Evolutionary conservation across 35 echinoderm and acorn worm species (phyloP).

Genomic region (Heliocidaris erythrogramma): DNA sequence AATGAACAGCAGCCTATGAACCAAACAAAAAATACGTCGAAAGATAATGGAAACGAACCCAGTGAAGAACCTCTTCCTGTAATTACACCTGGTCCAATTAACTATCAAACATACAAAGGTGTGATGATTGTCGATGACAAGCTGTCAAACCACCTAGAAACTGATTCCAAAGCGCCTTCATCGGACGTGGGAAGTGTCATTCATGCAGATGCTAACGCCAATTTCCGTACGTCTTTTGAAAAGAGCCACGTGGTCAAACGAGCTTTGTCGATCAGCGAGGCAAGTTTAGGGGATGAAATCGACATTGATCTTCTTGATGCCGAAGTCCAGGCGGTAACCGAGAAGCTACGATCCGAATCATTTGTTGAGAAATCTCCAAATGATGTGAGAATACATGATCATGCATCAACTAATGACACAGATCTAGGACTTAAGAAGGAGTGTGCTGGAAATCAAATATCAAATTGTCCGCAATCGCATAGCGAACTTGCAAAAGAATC

Average conservation of each 20-base stretch:
- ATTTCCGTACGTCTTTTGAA: neutral
- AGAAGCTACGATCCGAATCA: neutral
- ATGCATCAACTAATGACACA: neutral
- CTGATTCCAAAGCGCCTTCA: neutral
- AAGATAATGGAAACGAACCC: neutral
- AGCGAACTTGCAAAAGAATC: neutral
- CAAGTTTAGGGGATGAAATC: neutral
- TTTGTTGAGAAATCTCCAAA: neutral
- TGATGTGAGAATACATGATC: neutral
- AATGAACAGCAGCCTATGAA: neutral
- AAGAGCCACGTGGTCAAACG: neutral
- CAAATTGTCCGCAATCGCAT: neutral
- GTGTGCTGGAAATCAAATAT: neutral
- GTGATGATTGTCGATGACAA: neutral
- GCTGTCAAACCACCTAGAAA: neutral
- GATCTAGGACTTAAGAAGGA: neutral
- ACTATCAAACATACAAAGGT: slow-evolving; percentile 1
- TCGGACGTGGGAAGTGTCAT: neutral
- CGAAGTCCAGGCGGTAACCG: neutral
- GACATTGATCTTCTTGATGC: slow-evolving; percentile 20
- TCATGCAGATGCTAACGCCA: slow-evolving; percentile 7
- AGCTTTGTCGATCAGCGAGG: neutral
- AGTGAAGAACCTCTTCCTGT: neutral
- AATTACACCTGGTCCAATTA: neutral
- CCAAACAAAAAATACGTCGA: neutral